Evolutionary conservation across 2,888 invertebrate species (phyloP).

Genomic region (Caenorhabditis macrosperma): DNA sequence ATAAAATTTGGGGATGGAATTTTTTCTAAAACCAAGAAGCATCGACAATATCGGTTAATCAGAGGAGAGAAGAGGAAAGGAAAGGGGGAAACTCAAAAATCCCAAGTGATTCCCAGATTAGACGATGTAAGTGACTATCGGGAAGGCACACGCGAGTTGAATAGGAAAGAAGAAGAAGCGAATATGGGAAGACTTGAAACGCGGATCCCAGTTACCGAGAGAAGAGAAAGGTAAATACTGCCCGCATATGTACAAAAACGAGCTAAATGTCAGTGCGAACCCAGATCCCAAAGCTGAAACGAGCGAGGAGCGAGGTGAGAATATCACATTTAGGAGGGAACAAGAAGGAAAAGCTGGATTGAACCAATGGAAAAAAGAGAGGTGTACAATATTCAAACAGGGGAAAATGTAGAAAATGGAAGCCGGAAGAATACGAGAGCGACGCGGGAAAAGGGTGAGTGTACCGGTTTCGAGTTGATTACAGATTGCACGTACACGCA

Average conservation of each 20-base stretch:
- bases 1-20: neutral
- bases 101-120: constrained; percentile 4
- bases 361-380: neutral
- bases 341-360: neutral
- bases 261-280: neutral
- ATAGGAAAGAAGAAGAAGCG: constrained; percentile 1
- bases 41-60: constrained; percentile 15
- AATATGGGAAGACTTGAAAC: neutral
- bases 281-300: neutral
- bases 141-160: neutral
- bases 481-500: constrained; percentile 52
- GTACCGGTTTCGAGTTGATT: constrained; percentile 59
- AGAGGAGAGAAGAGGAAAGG: constrained; percentile 6
- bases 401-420: constrained; percentile 1
- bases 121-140: neutral
- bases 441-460: constrained; percentile 29
- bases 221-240: constrained; percentile 13
- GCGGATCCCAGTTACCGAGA: constrained; percentile 22
- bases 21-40: constrained; percentile 18
- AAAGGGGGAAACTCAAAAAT: constrained; percentile 11
- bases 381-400: neutral
- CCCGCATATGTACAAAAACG: constrained; percentile 58
- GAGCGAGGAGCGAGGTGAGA: neutral
- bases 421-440: neutral
- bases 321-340: constrained; percentile 44